phyloP scores from a whole-genome alignment of 2,888 invertebrate species.

The Drymonia ruficornis region DNA sequence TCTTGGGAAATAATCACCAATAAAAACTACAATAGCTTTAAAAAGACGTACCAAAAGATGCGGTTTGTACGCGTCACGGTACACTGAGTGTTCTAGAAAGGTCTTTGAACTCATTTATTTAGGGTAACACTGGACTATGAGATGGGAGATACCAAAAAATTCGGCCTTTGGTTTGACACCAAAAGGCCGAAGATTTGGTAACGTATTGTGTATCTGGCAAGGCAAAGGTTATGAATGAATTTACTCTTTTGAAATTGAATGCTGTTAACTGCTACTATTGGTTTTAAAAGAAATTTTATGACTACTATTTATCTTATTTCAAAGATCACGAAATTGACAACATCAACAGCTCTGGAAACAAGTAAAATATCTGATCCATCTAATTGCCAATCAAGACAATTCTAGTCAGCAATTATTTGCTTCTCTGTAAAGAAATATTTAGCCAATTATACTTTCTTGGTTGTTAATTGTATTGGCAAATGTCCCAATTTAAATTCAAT shows the following conservation, averaged over 20 bases:
- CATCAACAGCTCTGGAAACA: neutral
- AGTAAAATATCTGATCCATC: neutral
- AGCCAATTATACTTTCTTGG: neutral
- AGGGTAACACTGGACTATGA: slow-evolving; percentile 12
- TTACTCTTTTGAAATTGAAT: no score
- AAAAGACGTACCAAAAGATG: slow-evolving; percentile 19
- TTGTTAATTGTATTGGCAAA: neutral
- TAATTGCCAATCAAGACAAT: neutral
- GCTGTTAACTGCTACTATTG: no score
- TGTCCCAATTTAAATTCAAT: neutral
- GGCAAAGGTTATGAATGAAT: no score
- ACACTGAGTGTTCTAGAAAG: slow-evolving; percentile 46
- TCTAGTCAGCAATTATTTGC: neutral
- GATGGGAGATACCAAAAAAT: no score
- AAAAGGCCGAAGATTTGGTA: no score
- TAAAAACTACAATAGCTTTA: slow-evolving; percentile 30
- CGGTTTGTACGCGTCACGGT: slow-evolving; percentile 44
- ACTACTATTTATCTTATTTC: no score
- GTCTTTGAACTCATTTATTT: slow-evolving; percentile 55
- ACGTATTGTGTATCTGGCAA: no score
- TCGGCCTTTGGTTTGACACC: no score
- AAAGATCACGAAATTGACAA: no score
- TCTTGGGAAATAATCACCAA: slow-evolving; percentile 24
- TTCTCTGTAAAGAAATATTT: neutral
- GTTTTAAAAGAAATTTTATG: no score